Conservation (phyloP, 2,888 invertebrate genomes). For the Napeogenes sylphis region DNA sequence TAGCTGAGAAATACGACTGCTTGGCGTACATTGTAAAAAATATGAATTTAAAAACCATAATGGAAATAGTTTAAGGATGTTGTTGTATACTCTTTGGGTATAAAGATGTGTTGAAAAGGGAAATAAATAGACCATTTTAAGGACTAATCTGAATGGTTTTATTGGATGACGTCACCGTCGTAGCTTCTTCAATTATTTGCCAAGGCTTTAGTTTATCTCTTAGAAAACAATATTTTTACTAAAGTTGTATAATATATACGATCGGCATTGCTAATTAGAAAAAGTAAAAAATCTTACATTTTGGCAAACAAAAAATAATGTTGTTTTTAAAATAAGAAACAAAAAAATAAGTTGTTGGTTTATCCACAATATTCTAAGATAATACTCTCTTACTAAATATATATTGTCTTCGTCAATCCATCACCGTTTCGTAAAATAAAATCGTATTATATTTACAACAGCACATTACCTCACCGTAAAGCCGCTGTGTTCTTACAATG, state of each 20-base stretch:
- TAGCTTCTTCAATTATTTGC: neutral
- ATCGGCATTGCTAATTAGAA: no score
- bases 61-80: constrained; percentile 29
- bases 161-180: constrained; percentile 9
- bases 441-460: constrained; percentile 11
- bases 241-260: no score
- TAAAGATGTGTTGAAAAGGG: constrained; percentile 17
- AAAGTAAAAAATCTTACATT: no score
- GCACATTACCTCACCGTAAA: constrained; percentile 23
- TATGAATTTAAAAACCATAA: constrained; percentile 28
- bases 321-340: no score
- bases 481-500: constrained; percentile 45
- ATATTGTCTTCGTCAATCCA: neutral
- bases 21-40: constrained; percentile 24
- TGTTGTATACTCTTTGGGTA: constrained; percentile 18
- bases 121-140: constrained; percentile 23
- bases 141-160: constrained; percentile 20
- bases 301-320: no score
- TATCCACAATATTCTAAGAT: no score
- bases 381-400: no score
- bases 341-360: no score
- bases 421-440: constrained; percentile 8
- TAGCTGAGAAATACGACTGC: no score
- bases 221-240: neutral
- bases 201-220: neutral